Evolutionary conservation across 2,113 vertebrate species (phyloP), one percentile per base, ranked within the genome.

Genomic region (Eubucco bourcierii): DNA sequence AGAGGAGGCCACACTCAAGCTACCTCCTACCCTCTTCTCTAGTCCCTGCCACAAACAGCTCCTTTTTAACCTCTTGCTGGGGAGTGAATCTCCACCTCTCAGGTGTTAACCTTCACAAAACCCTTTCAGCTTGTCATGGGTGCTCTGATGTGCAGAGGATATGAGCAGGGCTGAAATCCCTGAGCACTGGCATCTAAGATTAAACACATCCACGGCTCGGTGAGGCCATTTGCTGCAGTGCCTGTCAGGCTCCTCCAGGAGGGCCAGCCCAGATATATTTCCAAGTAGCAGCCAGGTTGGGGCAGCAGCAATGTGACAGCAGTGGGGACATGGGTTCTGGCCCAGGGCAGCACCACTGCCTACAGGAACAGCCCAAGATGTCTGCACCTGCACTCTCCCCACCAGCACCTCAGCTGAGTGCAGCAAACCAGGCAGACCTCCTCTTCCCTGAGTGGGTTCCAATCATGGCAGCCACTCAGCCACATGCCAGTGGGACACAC

Each of bases 291-390:
- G 84, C 84, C 96, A 92, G 90, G 87, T 72, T 63, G 93, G 68
- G 90, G 93, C 96, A 93, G 87, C 95, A 96, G 90, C 5, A 53
- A 85, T 46, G 85, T 52, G 55, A 72, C 60, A 2, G 20, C 60
- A 29, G 34, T 12, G 8, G 86, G 86, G 70, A 56, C 84, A 9
- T 0, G 11, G n/a, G 46, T 39, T n/a, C 34, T 12, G 47, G 65
- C 53, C 6, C 19, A 18, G 46, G 25, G 19, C 14, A 56, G 13
- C 31, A 56, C 29, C 4, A 0, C 27, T 21, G 60, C 72, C 71
- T 17, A 55, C 78, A 52, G 67, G 27, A 88, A 8, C 16, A 15
- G 53, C 68, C 39, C 0, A 0, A 27, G 19, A 4, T 15, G 76
- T 44, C 75, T 8, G 17, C 14, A 5, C 7, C 18, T 56, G 52